Conservation (phyloP, 2,113 vertebrate species). For the Pterocles gutturalis region DNA sequence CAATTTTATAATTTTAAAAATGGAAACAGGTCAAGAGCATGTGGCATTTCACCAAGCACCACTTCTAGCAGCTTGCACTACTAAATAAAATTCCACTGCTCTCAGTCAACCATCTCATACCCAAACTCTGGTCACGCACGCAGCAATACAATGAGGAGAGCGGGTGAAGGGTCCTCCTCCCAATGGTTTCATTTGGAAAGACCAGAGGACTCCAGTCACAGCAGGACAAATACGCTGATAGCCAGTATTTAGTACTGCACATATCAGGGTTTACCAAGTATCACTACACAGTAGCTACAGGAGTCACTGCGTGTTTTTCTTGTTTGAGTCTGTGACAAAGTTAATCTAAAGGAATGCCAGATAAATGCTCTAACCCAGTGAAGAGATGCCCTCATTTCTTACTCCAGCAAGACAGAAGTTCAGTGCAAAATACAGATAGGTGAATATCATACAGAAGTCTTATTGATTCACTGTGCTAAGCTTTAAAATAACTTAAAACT, state of each 20-base stretch:
- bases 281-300: accelerated
- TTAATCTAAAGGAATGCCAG: background rate
- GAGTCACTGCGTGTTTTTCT: background rate
- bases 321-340: background rate
- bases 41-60: accelerated
- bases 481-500: background rate
- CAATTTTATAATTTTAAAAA: accelerated
- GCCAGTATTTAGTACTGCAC: accelerated
- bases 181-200: accelerated
- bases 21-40: background rate
- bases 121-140: too few species aligned
- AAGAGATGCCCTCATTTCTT: background rate
- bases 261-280: accelerated
- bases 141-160: accelerated
- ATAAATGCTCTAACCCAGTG: background rate
- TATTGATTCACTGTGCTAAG: accelerated
- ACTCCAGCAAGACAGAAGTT: background rate
- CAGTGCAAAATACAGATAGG: background rate
- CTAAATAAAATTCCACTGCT: background rate
- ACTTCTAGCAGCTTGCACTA: too few species aligned
- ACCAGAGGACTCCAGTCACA: background rate
- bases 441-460: background rate
- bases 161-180: background rate
- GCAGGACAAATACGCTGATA: accelerated
- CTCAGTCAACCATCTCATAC: accelerated